Conservation (phyloP, 35 echinoderm and acorn worm genomes). For the Stichopus chloronotus region DNA sequence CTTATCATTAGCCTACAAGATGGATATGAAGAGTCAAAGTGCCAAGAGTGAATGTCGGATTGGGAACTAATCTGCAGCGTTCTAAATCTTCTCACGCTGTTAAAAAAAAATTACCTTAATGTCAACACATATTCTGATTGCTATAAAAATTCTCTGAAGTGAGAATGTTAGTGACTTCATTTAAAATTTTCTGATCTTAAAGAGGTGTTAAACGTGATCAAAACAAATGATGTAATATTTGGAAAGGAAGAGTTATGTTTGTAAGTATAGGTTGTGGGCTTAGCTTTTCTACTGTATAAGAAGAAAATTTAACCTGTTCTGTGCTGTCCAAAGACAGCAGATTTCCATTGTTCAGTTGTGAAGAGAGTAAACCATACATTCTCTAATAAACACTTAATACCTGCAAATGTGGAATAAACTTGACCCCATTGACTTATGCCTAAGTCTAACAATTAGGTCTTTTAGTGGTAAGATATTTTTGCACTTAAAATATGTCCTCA, state of each 20-base stretch:
- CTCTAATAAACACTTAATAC: too few species aligned
- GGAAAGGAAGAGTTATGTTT: neutral
- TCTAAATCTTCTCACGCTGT: too few species aligned
- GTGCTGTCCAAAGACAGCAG: constrained; percentile 3
- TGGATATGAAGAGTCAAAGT: too few species aligned
- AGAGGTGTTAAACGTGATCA: neutral
- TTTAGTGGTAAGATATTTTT: neutral
- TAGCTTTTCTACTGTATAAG: neutral
- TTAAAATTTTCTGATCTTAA: neutral
- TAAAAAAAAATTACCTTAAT: too few species aligned
- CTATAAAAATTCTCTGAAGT: neutral
- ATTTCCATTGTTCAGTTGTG: neutral
- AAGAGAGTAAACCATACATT: too few species aligned
- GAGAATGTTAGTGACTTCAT: neutral
- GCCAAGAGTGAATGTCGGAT: too few species aligned
- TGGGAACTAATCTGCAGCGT: too few species aligned
- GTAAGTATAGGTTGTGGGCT: constrained; percentile 15
- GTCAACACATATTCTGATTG: neutral
- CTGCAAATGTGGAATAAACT: too few species aligned
- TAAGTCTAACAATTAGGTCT: constrained; percentile 10
- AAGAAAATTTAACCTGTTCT: constrained; percentile 17
- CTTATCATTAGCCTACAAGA: too few species aligned
- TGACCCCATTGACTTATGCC: neutral
- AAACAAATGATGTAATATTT: neutral
- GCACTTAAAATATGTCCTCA: neutral